Conservation (phyloP, 2,113 vertebrate species). For the Microcebus tavaratra region DNA sequence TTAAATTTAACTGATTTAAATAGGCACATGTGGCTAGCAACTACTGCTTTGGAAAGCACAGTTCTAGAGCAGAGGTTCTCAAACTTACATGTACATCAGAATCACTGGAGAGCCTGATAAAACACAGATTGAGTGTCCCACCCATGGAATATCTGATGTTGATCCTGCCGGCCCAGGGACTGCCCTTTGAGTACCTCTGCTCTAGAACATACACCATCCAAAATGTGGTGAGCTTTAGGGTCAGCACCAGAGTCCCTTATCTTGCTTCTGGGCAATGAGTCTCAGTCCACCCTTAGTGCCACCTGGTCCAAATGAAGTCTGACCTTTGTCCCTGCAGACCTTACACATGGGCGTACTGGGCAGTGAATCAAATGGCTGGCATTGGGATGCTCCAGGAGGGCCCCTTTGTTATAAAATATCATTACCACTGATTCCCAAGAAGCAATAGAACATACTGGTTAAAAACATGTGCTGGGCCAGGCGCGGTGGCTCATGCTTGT, state of each 20-base stretch:
- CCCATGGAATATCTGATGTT: neutral
- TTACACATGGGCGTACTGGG: too few species aligned
- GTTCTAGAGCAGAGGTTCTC: neutral
- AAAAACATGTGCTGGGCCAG: neutral
- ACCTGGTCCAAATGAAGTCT: neutral
- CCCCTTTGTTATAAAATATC: neutral
- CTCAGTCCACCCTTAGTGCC: neutral
- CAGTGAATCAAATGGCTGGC: neutral
- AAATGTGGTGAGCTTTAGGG: neutral
- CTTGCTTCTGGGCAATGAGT: neutral
- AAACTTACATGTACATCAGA: neutral
- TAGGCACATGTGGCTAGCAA: neutral
- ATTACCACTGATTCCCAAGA: neutral
- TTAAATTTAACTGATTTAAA: slow-evolving; percentile 8
- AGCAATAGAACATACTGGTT: neutral
- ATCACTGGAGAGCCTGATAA: neutral
- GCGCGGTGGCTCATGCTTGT: too few species aligned
- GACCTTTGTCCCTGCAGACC: neutral
- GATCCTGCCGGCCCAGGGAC: neutral
- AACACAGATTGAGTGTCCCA: neutral
- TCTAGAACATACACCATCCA: neutral
- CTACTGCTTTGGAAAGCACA: neutral
- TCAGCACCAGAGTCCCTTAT: neutral
- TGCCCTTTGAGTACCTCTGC: neutral
- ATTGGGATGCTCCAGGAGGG: neutral